These are phyloP conservation scores for Caenorhabditis zanzibari DNA, from an alignment of 2,888 invertebrate genomes.

Conservation along the genomic window DNA sequence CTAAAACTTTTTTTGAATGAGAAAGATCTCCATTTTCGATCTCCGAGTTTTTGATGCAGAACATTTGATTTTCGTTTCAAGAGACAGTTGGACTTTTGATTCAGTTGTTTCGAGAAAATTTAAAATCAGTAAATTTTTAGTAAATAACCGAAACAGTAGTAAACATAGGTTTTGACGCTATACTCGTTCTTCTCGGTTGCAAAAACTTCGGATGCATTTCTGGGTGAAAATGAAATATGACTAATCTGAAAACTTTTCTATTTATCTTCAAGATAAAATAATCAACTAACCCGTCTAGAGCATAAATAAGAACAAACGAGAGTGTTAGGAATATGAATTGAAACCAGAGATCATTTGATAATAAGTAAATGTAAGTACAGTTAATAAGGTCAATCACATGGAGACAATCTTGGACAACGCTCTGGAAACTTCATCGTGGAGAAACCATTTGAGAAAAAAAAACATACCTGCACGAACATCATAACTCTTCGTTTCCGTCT, in stretches of 20 bases:
- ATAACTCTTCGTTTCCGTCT: constrained; percentile 23
- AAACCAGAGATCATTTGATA: constrained; percentile 37
- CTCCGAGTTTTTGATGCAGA: background rate
- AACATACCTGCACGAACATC: constrained; percentile 44
- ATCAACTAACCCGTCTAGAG: constrained; percentile 38
- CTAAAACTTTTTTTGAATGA: background rate
- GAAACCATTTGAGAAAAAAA: background rate
- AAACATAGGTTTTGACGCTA: constrained; percentile 8
- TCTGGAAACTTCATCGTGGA: constrained; percentile 12
- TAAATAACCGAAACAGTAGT: constrained; percentile 11
- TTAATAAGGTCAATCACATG: constrained; percentile 52
- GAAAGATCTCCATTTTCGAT: background rate
- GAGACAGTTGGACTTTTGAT: background rate
- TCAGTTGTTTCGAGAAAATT: background rate
- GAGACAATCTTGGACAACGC: constrained; percentile 44
- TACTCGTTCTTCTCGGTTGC: background rate
- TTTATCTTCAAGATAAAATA: background rate
- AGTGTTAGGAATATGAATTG: constrained; percentile 45
- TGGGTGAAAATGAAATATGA: constrained; percentile 51
- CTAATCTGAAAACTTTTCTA: constrained; percentile 22
- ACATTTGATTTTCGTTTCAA: background rate
- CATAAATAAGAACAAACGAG: constrained; percentile 40
- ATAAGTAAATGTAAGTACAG: constrained; percentile 34
- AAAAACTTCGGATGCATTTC: constrained; percentile 47
- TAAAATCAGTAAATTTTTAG: background rate